A percentile compares a stretch with the other conserved stretches of the same genome.
phyloP scores from a whole-genome alignment of 2,113 vertebrate genomes.

The Syrmaticus mikado region DNA sequence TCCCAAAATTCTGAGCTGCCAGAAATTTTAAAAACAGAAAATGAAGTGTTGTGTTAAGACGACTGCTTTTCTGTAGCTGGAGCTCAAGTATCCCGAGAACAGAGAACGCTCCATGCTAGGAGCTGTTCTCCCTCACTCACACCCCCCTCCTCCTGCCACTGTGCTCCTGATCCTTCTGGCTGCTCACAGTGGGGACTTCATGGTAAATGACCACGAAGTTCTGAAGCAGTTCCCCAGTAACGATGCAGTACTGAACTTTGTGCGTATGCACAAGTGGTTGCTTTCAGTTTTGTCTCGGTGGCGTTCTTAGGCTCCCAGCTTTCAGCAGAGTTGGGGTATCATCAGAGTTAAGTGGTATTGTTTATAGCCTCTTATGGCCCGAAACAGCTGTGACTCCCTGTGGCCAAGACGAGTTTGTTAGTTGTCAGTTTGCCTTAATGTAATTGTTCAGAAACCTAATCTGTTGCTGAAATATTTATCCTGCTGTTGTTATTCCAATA shows the following conservation, averaged over 20 bases:
- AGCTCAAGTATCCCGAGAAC: background rate
- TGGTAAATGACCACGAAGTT: background rate
- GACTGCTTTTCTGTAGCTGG: background rate
- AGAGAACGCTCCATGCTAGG: background rate
- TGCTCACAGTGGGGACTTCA: background rate
- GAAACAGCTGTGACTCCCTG: background rate
- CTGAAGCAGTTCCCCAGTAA: background rate
- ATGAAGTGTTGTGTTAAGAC: background rate
- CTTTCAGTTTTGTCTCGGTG: background rate
- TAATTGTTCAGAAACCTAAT: background rate
- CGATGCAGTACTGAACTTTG: background rate
- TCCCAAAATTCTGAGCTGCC: background rate
- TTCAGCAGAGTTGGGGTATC: background rate
- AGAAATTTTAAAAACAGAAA: background rate
- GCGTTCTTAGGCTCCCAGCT: background rate
- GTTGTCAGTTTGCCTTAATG: constrained; percentile 37
- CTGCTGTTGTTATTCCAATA: background rate
- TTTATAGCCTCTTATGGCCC: background rate
- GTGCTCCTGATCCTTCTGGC: background rate
- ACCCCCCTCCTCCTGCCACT: rapidly evolving
- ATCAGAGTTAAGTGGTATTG: background rate
- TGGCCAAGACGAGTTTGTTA: constrained; percentile 26
- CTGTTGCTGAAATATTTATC: constrained; percentile 29
- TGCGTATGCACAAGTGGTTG: background rate
- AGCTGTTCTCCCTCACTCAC: background rate